These are phyloP conservation scores for Pollenia griseotomentosa DNA, from an alignment of 2,888 invertebrate genomes.

Conservation along the genomic window DNA sequence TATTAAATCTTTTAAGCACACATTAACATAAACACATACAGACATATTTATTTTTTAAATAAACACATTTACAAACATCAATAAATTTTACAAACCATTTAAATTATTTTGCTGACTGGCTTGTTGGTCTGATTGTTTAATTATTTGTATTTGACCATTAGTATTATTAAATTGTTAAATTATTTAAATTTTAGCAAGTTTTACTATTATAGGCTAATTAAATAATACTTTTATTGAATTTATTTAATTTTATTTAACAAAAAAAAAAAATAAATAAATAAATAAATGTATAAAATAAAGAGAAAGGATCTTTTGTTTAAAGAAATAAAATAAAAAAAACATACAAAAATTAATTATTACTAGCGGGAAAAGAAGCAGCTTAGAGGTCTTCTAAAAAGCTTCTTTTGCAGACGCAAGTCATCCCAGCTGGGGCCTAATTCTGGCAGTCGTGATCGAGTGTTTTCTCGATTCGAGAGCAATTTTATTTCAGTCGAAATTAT, in stretches of 20 bases:
- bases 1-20: constrained; percentile 1
- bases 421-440: too few species aligned
- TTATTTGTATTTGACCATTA: constrained; percentile 9
- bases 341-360: too few species aligned
- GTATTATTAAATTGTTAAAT: constrained; percentile 38
- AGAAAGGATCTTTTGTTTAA: neutral
- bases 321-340: too few species aligned
- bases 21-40: neutral
- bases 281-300: neutral
- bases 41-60: neutral
- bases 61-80: neutral
- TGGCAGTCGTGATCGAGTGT: too few species aligned
- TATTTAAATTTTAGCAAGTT: constrained; percentile 36
- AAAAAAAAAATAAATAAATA: too few species aligned
- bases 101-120: constrained; percentile 3
- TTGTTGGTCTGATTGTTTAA: constrained; percentile 8
- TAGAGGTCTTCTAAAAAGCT: too few species aligned
- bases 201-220: neutral
- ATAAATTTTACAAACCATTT: constrained; percentile 24
- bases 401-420: too few species aligned
- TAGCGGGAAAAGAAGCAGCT: too few species aligned
- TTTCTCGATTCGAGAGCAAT: too few species aligned
- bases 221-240: neutral
- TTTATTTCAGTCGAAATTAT: too few species aligned
- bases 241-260: neutral